Evolutionary conservation across 2,113 vertebrate species (phyloP).

Genomic region (Atlantisia rogersi): DNA sequence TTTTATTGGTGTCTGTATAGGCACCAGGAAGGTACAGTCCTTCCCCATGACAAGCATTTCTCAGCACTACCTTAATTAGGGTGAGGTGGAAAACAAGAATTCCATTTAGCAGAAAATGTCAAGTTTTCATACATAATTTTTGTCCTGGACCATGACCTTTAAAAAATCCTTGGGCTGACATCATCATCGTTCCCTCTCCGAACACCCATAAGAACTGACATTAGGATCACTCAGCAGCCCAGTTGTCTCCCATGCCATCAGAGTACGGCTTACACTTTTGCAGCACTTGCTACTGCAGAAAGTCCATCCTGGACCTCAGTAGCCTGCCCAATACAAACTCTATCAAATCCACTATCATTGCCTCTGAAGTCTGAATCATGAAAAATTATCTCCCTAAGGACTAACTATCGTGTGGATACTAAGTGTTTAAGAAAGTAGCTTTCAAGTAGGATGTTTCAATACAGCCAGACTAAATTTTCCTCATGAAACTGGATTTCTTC

Average conservation of each 20-base stretch:
- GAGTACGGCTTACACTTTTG: neutral
- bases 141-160: slow-evolving; percentile 12
- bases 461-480: neutral
- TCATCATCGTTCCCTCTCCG: neutral
- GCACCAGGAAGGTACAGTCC: neutral
- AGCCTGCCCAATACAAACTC: neutral
- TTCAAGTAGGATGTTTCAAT: neutral
- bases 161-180: slow-evolving; percentile 10
- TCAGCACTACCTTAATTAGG: slow-evolving; percentile 20
- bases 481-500: neutral
- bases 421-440: neutral
- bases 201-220: neutral
- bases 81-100: slow-evolving; percentile 33
- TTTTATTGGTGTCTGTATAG: neutral
- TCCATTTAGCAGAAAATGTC: slow-evolving; percentile 39
- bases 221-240: neutral
- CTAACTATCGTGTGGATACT: neutral
- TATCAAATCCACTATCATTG: neutral
- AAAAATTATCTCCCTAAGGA: neutral
- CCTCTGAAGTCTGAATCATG: neutral
- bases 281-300: neutral
- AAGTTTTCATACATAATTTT: slow-evolving; percentile 24
- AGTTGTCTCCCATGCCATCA: neutral
- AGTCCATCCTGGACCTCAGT: neutral
- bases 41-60: neutral